phyloP scores from a whole-genome alignment of 2,113 vertebrate genomes.

The Scomber colias region DNA sequence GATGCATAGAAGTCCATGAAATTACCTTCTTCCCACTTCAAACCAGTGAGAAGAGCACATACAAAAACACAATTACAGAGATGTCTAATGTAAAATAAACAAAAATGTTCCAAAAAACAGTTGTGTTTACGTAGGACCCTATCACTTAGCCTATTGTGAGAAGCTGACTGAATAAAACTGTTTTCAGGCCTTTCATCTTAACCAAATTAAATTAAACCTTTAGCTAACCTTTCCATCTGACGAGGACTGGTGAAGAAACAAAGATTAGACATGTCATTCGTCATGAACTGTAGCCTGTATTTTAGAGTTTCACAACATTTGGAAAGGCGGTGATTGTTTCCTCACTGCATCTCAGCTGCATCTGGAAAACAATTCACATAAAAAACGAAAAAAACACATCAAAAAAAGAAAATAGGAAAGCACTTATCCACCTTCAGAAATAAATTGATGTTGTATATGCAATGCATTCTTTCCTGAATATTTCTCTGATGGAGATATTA shows the following conservation, averaged over 20 bases:
- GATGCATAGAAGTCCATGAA: too few species aligned
- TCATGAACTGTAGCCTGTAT: conserved; percentile 4
- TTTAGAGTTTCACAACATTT: conserved; percentile 17
- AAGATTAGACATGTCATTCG: neutral
- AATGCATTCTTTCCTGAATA: conserved; percentile 17
- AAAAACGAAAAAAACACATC: neutral
- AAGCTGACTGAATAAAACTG: too few species aligned
- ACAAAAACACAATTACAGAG: too few species aligned
- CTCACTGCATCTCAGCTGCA: neutral
- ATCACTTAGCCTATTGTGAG: too few species aligned
- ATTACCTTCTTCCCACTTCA: too few species aligned
- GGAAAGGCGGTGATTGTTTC: conserved; percentile 3
- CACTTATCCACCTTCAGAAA: conserved; percentile 26
- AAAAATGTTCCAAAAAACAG: too few species aligned
- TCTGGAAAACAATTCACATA: conserved; percentile 18
- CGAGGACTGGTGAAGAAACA: neutral
- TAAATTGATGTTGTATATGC: conserved; percentile 11
- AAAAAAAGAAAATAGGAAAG: conserved; percentile 10
- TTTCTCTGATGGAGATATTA: conserved; percentile 38
- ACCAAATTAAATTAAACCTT: neutral
- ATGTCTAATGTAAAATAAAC: too few species aligned
- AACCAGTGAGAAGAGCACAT: too few species aligned
- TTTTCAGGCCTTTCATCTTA: too few species aligned
- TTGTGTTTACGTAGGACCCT: too few species aligned
- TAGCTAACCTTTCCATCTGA: neutral